These are phyloP conservation scores for Diphyllodes magnificus DNA, from an alignment of 2,113 vertebrate species.

Conservation along the genomic window DNA sequence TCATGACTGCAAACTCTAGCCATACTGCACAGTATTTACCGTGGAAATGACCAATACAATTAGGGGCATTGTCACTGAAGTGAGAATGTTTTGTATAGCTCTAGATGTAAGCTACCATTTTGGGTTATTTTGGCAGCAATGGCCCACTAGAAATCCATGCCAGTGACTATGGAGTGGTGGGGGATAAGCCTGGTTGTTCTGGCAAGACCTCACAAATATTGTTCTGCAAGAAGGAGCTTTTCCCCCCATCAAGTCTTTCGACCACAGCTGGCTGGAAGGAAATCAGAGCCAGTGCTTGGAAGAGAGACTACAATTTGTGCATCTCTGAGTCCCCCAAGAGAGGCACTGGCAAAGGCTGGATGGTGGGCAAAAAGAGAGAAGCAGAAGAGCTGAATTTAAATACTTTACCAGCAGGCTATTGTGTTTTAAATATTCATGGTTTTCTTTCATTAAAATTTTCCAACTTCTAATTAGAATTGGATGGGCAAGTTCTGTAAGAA, in stretches of 20 bases:
- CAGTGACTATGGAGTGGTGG: neutral
- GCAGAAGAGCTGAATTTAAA: neutral
- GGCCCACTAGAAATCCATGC: neutral
- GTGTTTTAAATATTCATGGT: constrained; percentile 41
- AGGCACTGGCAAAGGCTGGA: neutral
- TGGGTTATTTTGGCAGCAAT: neutral
- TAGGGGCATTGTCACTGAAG: neutral
- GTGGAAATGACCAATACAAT: neutral
- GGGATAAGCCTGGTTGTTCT: neutral
- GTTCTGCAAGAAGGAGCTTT: constrained; percentile 6
- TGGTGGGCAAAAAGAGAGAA: neutral
- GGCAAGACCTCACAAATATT: neutral
- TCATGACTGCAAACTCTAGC: neutral
- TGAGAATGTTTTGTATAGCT: neutral
- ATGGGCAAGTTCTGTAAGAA: neutral
- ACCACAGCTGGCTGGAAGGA: neutral
- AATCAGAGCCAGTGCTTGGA: neutral
- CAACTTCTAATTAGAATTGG: constrained; percentile 19
- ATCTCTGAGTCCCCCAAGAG: neutral
- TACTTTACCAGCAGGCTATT: neutral
- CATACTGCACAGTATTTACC: neutral
- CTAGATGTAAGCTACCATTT: neutral
- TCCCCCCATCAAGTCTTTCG: neutral
- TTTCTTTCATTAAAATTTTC: constrained; percentile 31
- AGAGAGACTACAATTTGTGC: neutral